Base-by-base conservation (phyloP, 2,888 invertebrate genomes). In the Drosophila siamana region DNA sequence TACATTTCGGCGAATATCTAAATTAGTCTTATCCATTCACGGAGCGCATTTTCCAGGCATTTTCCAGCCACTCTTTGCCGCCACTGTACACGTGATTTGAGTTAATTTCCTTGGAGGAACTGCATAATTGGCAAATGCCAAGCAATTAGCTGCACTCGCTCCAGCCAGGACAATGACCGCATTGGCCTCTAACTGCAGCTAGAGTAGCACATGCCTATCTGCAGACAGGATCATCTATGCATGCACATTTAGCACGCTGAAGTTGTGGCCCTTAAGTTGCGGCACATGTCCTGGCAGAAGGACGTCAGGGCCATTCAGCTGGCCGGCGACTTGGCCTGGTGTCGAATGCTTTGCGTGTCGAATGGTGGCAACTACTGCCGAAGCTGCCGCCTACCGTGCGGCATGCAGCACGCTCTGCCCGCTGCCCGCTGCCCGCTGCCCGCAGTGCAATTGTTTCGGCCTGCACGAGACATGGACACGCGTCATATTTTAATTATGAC, bases 401-500 rank as follows among this genome's bases (percentile, higher is more conserved):
- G 54, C 47, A 26, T 54, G 61, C 55, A 44, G 55, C 36, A 38
- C 15, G 36, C 36, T n/a, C 13, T 38, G 13, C 15, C 36, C 36
- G 6, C 30, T 11, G 30, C 15, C 36, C 36, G 36, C 15, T 38
- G 13, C 44, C 64, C 40, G 72, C 56, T 15, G 68, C 72, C 77
- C 66, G 69, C 65, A 62, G 74, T 65, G 79, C 78, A 72, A 83
- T 86, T 85, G 80, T 86, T 36, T 56, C 19, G 48, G 36, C 19
- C 67, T 57, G 68, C 70, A 73, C 74, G 76, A 80, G 83, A 87
- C 85, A 81, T 73, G 66, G 66, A 64, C 86, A 86, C 86, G 86
- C 86, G 87, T 86, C 86, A 86, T 86, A 87, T 86, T 86, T 86
- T 86, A 86, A 86, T 87, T 86, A 86, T 86, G 86, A 86, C 86